Percentiles rank a stretch among this genome's conserved stretches.
Evolutionary conservation across 2,113 vertebrate species (phyloP).

Genomic region (Microtus montanus): DNA sequence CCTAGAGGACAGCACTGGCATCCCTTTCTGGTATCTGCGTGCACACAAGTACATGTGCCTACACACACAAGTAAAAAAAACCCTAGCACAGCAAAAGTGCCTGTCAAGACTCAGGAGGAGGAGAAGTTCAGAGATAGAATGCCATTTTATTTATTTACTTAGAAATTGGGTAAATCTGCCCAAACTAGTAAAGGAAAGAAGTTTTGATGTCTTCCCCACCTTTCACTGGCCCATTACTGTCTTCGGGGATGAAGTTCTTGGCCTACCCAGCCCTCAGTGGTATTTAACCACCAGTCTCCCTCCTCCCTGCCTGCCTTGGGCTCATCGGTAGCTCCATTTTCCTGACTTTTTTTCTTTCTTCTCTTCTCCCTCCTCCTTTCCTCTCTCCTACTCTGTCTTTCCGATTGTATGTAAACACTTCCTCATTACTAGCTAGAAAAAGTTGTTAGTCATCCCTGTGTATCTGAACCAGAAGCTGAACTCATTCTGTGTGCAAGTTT

Average conservation of each 20-base stretch:
- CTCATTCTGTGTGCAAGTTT: not conserved
- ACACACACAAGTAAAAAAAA: not conserved
- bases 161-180: not conserved
- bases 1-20: no score
- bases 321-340: not conserved
- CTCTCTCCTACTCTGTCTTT: not conserved
- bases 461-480: not conserved
- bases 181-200: not conserved
- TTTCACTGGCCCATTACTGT: not conserved
- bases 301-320: not conserved
- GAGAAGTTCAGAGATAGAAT: not conserved
- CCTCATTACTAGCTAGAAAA: not conserved
- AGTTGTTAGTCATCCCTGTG: not conserved
- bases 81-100: not conserved
- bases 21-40: no score
- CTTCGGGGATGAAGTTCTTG: not conserved
- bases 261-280: not conserved
- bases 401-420: not conserved
- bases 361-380: not conserved
- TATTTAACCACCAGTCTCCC: not conserved
- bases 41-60: not conserved
- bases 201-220: not conserved
- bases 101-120: not conserved
- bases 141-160: not conserved
- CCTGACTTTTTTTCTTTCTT: not conserved